Evolutionary conservation across 30 jellyfish, hydroid and myxozoan species (phyloP).

Genomic region (Turritopsis dohrnii): DNA sequence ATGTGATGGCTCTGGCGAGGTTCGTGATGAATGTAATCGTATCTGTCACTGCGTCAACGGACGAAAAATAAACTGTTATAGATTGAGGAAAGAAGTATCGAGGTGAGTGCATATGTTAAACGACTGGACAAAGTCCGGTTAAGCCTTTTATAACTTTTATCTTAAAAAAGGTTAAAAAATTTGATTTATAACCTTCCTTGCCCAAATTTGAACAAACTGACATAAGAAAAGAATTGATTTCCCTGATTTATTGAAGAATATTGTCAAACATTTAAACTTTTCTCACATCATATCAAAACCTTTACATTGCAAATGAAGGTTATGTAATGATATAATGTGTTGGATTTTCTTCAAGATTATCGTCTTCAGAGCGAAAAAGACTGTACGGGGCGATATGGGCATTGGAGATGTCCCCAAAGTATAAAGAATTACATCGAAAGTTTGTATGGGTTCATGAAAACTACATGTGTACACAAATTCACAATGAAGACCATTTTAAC

Average conservation of each 20-base stretch:
- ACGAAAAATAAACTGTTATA: neutral
- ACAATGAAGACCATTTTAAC: constrained; percentile 3
- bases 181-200: too few relatives aligned
- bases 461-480: neutral
- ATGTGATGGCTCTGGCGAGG: neutral
- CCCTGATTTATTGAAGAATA: too few relatives aligned
- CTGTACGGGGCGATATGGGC: neutral
- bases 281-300: too few relatives aligned
- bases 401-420: neutral
- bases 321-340: neutral
- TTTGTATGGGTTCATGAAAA: constrained; percentile 12
- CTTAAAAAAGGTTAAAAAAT: too few relatives aligned
- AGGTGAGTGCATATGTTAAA: neutral
- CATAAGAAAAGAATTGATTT: too few relatives aligned
- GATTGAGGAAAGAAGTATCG: constrained; percentile 1
- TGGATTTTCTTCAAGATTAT: neutral
- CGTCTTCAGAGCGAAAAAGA: neutral
- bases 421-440: neutral
- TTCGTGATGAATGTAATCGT: constrained; percentile 1
- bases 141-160: too few relatives aligned
- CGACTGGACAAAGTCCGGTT: too few relatives aligned
- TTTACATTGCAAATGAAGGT: too few relatives aligned
- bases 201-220: too few relatives aligned
- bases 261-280: too few relatives aligned
- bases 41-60: constrained; percentile 4